Evolutionary conservation across 2,113 vertebrate species (phyloP).

Genomic region (Bungarus multicinctus): DNA sequence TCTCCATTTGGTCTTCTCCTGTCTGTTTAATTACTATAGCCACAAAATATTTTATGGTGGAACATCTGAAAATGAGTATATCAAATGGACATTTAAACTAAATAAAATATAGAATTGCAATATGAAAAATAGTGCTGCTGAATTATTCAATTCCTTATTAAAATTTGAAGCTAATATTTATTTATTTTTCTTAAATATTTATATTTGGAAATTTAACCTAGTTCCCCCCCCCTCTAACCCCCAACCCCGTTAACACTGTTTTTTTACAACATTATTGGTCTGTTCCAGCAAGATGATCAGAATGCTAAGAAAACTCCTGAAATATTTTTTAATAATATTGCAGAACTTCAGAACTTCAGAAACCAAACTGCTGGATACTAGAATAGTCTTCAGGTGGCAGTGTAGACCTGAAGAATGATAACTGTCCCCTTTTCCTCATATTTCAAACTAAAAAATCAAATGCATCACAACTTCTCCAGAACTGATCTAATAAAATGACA

Average conservation of each 20-base stretch:
- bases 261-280: neutral
- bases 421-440: neutral
- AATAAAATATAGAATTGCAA: neutral
- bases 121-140: neutral
- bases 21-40: neutral
- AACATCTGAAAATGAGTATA: neutral
- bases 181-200: neutral
- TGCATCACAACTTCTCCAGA: fast-evolving
- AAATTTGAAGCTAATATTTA: neutral
- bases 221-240: neutral
- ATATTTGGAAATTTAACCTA: neutral
- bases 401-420: slow-evolving; percentile 21
- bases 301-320: neutral
- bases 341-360: neutral
- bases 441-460: fast-evolving
- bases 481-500: neutral
- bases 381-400: slow-evolving; percentile 55
- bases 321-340: neutral
- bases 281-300: neutral
- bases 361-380: neutral
- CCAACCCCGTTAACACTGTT: neutral
- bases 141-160: neutral
- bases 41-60: neutral
- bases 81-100: neutral
- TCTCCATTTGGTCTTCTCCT: neutral